Base-by-base conservation (phyloP, 2,888 invertebrate genomes). In the Drosophila algonquin region DNA sequence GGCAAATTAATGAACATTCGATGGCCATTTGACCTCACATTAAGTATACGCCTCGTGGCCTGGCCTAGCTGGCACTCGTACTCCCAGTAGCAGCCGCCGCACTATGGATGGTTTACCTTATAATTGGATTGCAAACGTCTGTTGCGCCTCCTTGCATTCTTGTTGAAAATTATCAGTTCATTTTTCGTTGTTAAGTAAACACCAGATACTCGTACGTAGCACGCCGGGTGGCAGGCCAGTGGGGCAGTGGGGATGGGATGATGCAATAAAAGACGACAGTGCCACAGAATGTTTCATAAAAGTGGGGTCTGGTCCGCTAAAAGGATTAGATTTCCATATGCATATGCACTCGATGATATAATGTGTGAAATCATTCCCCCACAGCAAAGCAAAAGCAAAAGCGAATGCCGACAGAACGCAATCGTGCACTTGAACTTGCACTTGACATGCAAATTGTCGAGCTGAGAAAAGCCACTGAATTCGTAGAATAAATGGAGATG, bases 11-110 rank as follows among this genome's bases (percentile, higher is more conserved):
- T 74, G 72, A 75, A 73, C 73, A 61, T 72, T 88, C 80, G 82
- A 78, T 80, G 80, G 63, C 62, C 72, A 79, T 73, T 69, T 85
- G 88, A 89, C 89, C 89, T 89, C 89, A 63, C 55, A 76, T 78
- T 67, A 75, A 69, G 67, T 65, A 87, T 84, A 89, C 87, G 79
- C 79, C 75, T 48, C 63, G 63, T 67, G 54, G 65, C 48, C 65
- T 8, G 30, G 30, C 30, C 30, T 5, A 2, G 21, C 21, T 2
- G n/a, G 24, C 6, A 30, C n/a, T 16, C 21, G 30, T 12, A 60
- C 44, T 30, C 27, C 44, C 10, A 21, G 57, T 35, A 40, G 16
- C 21, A 9, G 40, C 58, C 14, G 30, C 47, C 35, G 35, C 40
- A 14, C 40, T 14, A 14, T 40, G 14, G 14, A 40, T 6, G 14